Conservation (phyloP, 37 sponge, comb jelly and placozoan species). For the Haliclona indistincta region DNA sequence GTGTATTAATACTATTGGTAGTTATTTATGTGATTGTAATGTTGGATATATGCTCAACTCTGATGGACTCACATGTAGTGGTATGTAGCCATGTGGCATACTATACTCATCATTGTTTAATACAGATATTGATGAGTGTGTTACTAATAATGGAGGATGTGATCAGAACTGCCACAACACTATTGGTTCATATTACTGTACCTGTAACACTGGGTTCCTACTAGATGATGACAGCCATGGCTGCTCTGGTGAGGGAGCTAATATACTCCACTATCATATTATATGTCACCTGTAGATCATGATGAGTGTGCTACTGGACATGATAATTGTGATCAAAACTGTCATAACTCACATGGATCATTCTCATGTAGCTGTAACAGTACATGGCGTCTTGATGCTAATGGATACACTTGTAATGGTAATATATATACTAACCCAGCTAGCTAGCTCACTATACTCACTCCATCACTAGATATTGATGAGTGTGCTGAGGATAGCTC, state of each 20-base stretch:
- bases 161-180: neutral
- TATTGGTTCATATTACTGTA: neutral
- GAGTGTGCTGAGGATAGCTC: slow-evolving; percentile 34
- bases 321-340: slow-evolving; percentile 34
- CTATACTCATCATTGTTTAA: neutral
- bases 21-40: slow-evolving; percentile 30
- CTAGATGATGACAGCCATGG: slow-evolving; percentile 5
- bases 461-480: slow-evolving; percentile 72
- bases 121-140: slow-evolving; percentile 10
- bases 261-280: neutral
- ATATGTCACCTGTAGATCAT: neutral
- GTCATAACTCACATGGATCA: slow-evolving; percentile 20
- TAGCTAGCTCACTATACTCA: neutral
- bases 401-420: slow-evolving; percentile 1
- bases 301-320: slow-evolving; percentile 20
- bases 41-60: slow-evolving; percentile 10
- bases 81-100: neutral
- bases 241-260: neutral
- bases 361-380: slow-evolving; percentile 32
- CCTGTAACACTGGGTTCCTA: neutral
- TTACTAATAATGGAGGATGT: slow-evolving; percentile 4
- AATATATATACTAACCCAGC: neutral
- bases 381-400: slow-evolving; percentile 8
- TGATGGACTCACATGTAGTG: slow-evolving; percentile 21
- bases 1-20: slow-evolving; percentile 34